These are phyloP conservation scores for Pangasius mekongensis DNA, from an alignment of 2,797 vertebrate genomes.

Conservation along the genomic window DNA sequence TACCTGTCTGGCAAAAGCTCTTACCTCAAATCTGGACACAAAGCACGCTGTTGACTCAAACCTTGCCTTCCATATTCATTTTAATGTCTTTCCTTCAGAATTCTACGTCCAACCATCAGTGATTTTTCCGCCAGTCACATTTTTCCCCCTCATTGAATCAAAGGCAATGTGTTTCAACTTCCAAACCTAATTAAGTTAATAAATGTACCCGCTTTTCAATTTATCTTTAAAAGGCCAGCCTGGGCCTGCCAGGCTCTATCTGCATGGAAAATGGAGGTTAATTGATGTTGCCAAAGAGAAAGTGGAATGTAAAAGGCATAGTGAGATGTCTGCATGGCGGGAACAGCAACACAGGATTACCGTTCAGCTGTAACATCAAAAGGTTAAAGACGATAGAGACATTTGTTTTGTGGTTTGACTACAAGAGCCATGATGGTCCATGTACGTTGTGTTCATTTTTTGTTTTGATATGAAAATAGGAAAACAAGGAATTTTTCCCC, in stretches of 20 bases:
- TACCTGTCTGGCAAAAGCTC: constrained; percentile 25
- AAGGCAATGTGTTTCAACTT: constrained; percentile 47
- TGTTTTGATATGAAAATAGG: background rate
- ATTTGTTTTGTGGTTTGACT: background rate
- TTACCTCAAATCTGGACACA: constrained; percentile 30
- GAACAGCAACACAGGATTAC: constrained; percentile 45
- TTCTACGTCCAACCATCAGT: background rate
- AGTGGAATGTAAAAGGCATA: constrained; percentile 57
- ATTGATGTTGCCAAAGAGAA: constrained; percentile 62
- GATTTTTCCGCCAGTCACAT: constrained; percentile 6
- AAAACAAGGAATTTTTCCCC: background rate
- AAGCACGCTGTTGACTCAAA: constrained; percentile 5
- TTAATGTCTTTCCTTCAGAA: constrained; percentile 37
- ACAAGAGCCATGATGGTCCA: background rate
- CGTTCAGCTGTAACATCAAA: constrained; percentile 45
- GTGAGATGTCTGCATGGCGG: constrained; percentile 49
- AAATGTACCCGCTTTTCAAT: constrained; percentile 61
- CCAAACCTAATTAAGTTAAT: constrained; percentile 62
- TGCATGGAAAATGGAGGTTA: constrained; percentile 60
- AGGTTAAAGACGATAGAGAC: constrained; percentile 55
- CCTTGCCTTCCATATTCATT: constrained; percentile 25
- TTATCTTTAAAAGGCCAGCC: constrained; percentile 56
- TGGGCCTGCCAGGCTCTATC: constrained; percentile 52
- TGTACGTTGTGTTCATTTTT: background rate
- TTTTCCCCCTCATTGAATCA: constrained; percentile 55